These are phyloP conservation scores for Agonopterix arenella DNA, from an alignment of 2,888 invertebrate genomes.

Conservation along the genomic window DNA sequence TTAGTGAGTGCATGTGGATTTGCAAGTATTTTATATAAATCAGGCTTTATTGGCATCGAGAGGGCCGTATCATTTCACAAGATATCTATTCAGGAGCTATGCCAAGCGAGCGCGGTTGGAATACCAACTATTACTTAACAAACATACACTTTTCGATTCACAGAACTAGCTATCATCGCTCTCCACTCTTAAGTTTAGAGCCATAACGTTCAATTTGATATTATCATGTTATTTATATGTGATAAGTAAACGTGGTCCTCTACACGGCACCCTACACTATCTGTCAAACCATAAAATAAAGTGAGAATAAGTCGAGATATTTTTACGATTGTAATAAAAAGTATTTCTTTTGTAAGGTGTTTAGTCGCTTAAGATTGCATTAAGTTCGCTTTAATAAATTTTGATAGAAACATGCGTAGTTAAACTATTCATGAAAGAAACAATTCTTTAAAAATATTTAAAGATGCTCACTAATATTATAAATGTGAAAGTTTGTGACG, in stretches of 20 bases:
- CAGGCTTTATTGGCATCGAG: conserved; percentile 65
- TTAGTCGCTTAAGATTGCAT: too few species aligned
- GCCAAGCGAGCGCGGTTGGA: conserved; percentile 56
- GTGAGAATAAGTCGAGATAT: conserved; percentile 48
- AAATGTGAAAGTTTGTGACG: too few species aligned
- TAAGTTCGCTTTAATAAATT: too few species aligned
- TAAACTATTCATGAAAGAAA: too few species aligned
- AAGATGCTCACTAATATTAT: too few species aligned
- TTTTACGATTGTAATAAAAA: conserved; percentile 31
- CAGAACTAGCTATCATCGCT: conserved; percentile 7
- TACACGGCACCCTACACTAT: conserved; percentile 50
- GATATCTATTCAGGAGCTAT: conserved; percentile 69
- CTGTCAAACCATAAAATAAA: conserved; percentile 57
- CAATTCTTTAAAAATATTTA: too few species aligned
- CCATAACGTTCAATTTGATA: conserved; percentile 16
- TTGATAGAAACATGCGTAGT: too few species aligned
- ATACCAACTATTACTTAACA: conserved; percentile 36
- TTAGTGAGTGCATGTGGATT: conserved; percentile 26
- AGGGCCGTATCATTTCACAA: conserved; percentile 64
- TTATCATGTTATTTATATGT: conserved; percentile 3
- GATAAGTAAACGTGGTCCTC: conserved; percentile 16
- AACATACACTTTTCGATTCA: conserved; percentile 11
- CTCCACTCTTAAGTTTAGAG: conserved; percentile 2
- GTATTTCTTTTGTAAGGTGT: too few species aligned
- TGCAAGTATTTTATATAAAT: conserved; percentile 57